Evolutionary conservation across 2,113 vertebrate species (phyloP), one percentile per base, ranked within the genome.

Genomic region (Nycticorax nycticorax): DNA sequence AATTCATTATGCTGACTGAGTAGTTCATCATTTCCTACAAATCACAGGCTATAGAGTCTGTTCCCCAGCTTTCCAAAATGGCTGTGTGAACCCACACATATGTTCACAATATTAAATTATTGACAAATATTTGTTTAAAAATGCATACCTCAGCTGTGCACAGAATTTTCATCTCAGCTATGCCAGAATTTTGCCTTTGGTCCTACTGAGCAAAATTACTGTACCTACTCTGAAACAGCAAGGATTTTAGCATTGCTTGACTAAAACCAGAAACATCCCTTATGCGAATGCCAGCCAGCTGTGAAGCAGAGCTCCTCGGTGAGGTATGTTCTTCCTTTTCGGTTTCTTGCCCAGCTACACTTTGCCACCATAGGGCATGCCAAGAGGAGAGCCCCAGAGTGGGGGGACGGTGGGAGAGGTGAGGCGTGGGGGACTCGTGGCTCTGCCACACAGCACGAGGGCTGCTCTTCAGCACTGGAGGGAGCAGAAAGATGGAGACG

Each of bases 401-500:
- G 1, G 8, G 20, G 30, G 12, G 20, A 39, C 2, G 12, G 27
- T 20, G 69, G 37, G 21, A 55, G 39, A 60, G 32, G 47, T 53
- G 66, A 55, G 28, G 14, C 0, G 1, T 3, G 7, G 39, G 32
- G 24, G 7, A 37, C 18, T 1, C 2, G 4, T 15, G 45, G 9
- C 37, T 72, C 32, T 47, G 24, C 59, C 30, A 11, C 28, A 24
- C 24, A 56, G 43, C 27, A 6, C 2, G 0, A 8, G 37, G 18
- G 20, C 52, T 66, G 52, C 45, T 67, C 28, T 39, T 45, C 26
- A 43, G 27, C 43, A 4, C 28, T 2, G 28, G 55, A 52, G 33
- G 56, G 63, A 81, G 28, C 50, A 52, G 55, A 19, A 75, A 27
- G 68, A 26, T 41, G 35, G 27, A 30, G 14, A 77, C 0, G 0